Evolutionary conservation across 1,140 invertebrate species (phyloP), one percentile per base, ranked within the genome.

Genomic region (Drosophila mayri): DNA sequence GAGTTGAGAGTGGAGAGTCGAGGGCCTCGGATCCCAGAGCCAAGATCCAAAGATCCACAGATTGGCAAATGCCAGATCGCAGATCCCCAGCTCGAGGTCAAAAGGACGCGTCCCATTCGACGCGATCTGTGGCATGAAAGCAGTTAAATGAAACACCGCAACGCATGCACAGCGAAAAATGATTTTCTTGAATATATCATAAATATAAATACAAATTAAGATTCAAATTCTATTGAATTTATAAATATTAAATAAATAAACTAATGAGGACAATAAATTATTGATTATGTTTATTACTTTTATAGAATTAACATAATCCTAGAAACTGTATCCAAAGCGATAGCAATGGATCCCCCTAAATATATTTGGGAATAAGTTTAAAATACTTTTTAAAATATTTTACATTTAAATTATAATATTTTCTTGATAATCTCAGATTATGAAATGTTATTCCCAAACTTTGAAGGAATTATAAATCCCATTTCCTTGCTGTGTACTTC

Each of bases 111-210:
- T 83, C 81, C 71, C 76, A 85, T 91, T 84, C 87, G 88, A 84
- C 83, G 84, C 83, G 81, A 85, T 91, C 79, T 91, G 83, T 90
- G 87, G 80, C 87, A 83, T 83, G 82, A 91, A 91, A 91, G 86
- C 88, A 84, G 87, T 91, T 87, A 91, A 84, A 81, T 71, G 83
- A 91, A 91, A 91, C 87, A 87, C 82, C 87, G 83, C 80, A 81
- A 32, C 50, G 32, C 62, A 79, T 32, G 14, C 37, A 65, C 25
- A 18, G 16, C 4, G 28, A 12, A 4, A 57, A 64, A 55, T n/a
- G 0, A n/a, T 5, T 9, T 3, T 0, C 4, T 22, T 37, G 9
- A 16, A 7, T 22, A 54, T n/a, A n/a, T n/a, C n/a, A n/a, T 35
- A n/a, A n/a, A 14, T 5, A 10, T 9, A 41, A 41, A 22, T 14